phyloP scores from a whole-genome alignment of 2,888 invertebrate genomes.

The Drosophila percnosoma region DNA sequence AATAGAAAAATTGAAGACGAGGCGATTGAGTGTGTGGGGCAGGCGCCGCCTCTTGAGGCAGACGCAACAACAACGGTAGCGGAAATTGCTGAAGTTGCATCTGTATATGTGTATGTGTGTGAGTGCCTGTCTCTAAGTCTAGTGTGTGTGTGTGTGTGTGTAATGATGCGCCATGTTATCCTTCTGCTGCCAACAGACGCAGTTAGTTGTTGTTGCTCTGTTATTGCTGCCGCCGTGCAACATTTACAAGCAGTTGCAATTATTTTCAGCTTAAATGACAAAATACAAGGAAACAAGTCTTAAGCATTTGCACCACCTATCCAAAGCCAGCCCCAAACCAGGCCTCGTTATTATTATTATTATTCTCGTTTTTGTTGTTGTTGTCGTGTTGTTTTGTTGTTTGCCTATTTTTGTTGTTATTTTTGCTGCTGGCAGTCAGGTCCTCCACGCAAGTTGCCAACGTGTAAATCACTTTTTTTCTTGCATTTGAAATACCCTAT shows the following conservation, averaged over 20 bases:
- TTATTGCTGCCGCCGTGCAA: slow-evolving; percentile 55
- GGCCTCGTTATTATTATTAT: slow-evolving; percentile 52
- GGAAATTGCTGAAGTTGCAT: slow-evolving; percentile 79
- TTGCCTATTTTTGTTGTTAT: slow-evolving; percentile 28
- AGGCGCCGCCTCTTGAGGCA: slow-evolving; percentile 62
- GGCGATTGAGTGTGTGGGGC: slow-evolving; percentile 24
- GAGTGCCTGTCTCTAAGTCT: neutral
- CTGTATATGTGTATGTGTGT: slow-evolving; percentile 24
- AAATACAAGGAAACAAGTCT: slow-evolving; percentile 83
- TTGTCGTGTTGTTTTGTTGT: slow-evolving; percentile 39
- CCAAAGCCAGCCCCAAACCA: slow-evolving; percentile 23
- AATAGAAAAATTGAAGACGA: slow-evolving; percentile 40
- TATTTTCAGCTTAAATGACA: slow-evolving; percentile 84
- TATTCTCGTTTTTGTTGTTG: slow-evolving; percentile 12
- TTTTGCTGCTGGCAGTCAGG: slow-evolving; percentile 43
- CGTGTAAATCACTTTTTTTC: slow-evolving; percentile 60
- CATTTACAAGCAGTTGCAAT: slow-evolving; percentile 83
- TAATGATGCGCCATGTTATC: slow-evolving; percentile 70
- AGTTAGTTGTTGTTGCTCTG: slow-evolving; percentile 40
- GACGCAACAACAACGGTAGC: slow-evolving; percentile 68
- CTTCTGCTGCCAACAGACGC: slow-evolving; percentile 63
- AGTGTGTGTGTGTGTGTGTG: slow-evolving; percentile 53
- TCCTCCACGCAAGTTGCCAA: slow-evolving; percentile 41
- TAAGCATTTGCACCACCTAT: slow-evolving; percentile 67
- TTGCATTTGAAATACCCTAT: slow-evolving; percentile 13